Percentiles rank a stretch among this genome's conserved stretches.
Evolutionary conservation across 1,140 invertebrate genomes (phyloP).

Genomic region (Papilio xuthus): DNA sequence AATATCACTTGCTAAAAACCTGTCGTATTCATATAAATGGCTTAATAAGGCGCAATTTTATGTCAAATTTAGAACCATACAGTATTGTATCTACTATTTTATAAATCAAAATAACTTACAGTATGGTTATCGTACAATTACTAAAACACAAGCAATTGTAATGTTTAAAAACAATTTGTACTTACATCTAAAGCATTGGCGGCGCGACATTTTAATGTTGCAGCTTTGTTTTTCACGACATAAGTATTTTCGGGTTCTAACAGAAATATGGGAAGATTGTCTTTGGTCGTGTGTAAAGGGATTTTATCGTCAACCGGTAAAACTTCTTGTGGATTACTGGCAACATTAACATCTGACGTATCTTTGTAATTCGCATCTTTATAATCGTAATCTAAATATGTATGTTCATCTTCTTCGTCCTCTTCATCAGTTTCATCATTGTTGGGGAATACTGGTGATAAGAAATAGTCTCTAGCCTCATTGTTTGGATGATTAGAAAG

Average conservation of each 20-base stretch:
- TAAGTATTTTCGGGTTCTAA: conserved; percentile 91
- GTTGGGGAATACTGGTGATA: conserved; percentile 64
- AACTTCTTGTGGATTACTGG: conserved; percentile 48
- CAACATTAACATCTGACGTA: conserved; percentile 57
- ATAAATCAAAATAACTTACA: background rate
- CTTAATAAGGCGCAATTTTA: background rate
- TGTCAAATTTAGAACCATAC: background rate
- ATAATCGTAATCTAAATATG: conserved; percentile 73
- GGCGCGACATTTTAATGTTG: conserved; percentile 89
- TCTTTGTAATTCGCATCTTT: conserved; percentile 76
- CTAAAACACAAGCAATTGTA: background rate
- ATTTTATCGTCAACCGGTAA: conserved; percentile 76
- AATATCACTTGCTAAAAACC: background rate
- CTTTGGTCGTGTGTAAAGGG: conserved; percentile 80
- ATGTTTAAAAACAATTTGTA: conserved; percentile 38
- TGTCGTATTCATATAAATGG: background rate
- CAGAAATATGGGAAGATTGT: conserved; percentile 89
- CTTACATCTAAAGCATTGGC: conserved; percentile 86
- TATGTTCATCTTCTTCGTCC: conserved; percentile 64
- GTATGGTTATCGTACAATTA: background rate
- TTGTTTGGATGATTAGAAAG: conserved; percentile 53
- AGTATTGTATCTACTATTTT: no score
- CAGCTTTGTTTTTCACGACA: conserved; percentile 93
- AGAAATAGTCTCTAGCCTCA: conserved; percentile 69
- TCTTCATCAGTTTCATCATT: conserved; percentile 64